A percentile compares a stretch with the other conserved stretches of the same genome.
Conservation (phyloP, 2,113 vertebrate species). For the Crotalus tigris region DNA sequence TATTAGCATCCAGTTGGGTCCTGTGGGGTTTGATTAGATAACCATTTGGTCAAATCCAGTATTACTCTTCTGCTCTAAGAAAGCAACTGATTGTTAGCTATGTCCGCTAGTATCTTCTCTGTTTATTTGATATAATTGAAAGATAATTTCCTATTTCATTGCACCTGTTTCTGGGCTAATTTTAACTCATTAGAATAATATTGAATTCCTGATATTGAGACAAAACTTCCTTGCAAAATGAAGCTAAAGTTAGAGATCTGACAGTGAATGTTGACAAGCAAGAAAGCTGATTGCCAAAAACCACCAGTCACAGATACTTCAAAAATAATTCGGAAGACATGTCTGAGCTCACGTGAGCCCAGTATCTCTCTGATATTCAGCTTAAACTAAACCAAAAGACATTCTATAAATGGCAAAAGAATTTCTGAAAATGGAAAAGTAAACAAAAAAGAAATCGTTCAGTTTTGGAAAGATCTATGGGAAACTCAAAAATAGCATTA, state of each 20-base stretch:
- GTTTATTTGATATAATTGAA: background rate
- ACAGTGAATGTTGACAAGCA: background rate
- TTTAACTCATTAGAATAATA: rapidly evolving
- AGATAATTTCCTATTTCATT: background rate
- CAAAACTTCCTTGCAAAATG: slow-evolving; percentile 18
- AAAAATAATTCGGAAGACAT: no score
- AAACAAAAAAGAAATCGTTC: background rate
- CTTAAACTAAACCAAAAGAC: background rate
- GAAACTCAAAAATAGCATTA: no score
- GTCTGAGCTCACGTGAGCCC: background rate
- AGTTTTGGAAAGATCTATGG: no score
- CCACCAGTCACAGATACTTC: background rate
- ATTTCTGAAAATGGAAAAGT: no score
- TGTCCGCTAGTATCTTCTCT: background rate
- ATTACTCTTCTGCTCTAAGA: background rate
- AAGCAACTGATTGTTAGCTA: background rate
- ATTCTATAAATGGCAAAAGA: no score
- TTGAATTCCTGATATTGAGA: background rate
- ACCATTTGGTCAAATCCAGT: background rate
- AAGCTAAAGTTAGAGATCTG: background rate
- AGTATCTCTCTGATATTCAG: background rate
- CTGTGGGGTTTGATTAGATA: background rate
- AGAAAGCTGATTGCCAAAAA: background rate
- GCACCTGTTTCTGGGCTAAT: background rate
- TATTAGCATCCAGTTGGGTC: background rate